phyloP scores from a whole-genome alignment of 92 coral and sea anemone genomes.

The Epizoanthus ramosus region DNA sequence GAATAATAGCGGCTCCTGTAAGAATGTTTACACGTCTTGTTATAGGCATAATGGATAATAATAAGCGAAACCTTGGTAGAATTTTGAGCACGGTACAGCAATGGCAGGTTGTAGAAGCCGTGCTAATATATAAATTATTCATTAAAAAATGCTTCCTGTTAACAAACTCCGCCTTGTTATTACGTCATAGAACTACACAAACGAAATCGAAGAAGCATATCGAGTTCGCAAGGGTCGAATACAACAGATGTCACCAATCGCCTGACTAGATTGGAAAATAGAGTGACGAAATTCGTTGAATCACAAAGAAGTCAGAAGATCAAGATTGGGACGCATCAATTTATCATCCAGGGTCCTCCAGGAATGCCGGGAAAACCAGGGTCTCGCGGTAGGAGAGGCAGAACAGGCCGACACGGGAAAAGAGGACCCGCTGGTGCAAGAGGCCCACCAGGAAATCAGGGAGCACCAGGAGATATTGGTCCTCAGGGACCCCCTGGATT shows the following conservation, averaged over 20 bases:
- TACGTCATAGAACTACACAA: too few species aligned
- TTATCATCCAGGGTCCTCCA: slow-evolving; percentile 7
- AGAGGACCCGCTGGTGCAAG: slow-evolving; percentile 47
- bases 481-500: slow-evolving; percentile 49
- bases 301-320: not conserved
- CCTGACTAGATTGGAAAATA: not conserved
- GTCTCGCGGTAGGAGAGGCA: not conserved
- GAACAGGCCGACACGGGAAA: not conserved
- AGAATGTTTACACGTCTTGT: too few species aligned
- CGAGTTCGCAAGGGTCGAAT: not conserved
- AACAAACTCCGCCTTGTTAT: too few species aligned
- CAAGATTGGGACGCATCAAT: not conserved
- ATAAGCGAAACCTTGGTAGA: too few species aligned
- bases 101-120: too few species aligned
- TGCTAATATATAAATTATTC: too few species aligned
- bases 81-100: too few species aligned
- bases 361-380: slow-evolving; percentile 16
- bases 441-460: slow-evolving; percentile 45
- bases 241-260: not conserved
- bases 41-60: too few species aligned
- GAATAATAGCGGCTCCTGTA: too few species aligned
- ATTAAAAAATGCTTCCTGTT: too few species aligned
- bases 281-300: too few species aligned
- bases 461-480: slow-evolving; percentile 42
- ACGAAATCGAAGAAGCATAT: too few species aligned